Percentiles rank a stretch among this genome's conserved stretches.
phyloP scores from a whole-genome alignment of 2,888 invertebrate genomes.

The Sinelater perroti region DNA sequence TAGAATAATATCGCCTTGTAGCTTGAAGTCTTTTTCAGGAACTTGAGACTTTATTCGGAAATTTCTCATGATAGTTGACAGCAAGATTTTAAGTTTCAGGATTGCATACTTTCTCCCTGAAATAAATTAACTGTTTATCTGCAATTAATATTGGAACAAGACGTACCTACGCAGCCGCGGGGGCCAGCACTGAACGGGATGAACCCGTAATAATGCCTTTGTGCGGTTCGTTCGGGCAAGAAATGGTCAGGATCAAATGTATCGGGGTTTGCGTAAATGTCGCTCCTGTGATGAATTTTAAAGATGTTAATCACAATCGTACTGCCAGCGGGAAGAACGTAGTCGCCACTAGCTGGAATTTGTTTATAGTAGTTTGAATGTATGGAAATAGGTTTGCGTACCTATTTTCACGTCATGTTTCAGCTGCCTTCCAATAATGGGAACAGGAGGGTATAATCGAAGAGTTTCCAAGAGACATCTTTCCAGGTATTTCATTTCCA shows the following conservation, averaged over 20 bases:
- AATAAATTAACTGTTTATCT: conserved; percentile 23
- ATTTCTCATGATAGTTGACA: conserved; percentile 76
- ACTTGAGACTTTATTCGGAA: conserved; percentile 72
- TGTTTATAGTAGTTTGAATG: too few relatives aligned
- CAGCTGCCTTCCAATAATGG: conserved; percentile 77
- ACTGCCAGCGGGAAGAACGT: conserved; percentile 73
- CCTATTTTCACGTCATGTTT: conserved; percentile 76
- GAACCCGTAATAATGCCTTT: conserved; percentile 81
- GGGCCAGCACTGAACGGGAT: conserved; percentile 85
- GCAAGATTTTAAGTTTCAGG: conserved; percentile 76
- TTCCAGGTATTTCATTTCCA: conserved; percentile 88
- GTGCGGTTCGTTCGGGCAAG: conserved; percentile 76
- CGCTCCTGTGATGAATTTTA: conserved; percentile 72
- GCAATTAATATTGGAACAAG: too few relatives aligned
- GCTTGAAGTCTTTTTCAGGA: conserved; percentile 71
- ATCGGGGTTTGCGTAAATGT: conserved; percentile 74
- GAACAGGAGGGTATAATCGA: conserved; percentile 82
- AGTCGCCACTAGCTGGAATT: conserved; percentile 69
- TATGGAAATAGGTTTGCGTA: too few relatives aligned
- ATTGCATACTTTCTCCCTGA: conserved; percentile 80
- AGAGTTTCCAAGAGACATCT: conserved; percentile 83
- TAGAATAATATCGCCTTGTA: conserved; percentile 78
- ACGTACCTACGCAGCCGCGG: conserved; percentile 78
- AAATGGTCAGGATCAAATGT: conserved; percentile 83
- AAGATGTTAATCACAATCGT: conserved; percentile 74